Base-by-base conservation (phyloP, 2,113 vertebrate genomes). In the Microtus pennsylvanicus region DNA sequence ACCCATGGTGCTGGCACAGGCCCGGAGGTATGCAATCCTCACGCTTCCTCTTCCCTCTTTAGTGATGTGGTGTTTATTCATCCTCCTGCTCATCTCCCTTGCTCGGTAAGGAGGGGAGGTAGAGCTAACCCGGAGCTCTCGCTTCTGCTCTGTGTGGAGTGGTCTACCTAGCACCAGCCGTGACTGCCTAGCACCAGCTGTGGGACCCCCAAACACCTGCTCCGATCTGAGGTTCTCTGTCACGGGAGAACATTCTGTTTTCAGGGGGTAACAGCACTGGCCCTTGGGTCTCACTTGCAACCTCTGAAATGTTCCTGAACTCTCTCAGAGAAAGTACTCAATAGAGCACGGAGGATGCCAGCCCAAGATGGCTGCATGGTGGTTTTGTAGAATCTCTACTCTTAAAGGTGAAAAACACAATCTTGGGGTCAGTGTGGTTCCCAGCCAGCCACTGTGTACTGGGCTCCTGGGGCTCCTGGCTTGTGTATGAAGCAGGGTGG, bases 271-370 rank as follows among this genome's bases (percentile, higher is more conserved):
- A 9, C 0, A 1, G 7, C 1, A 0, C 0, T 1, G 22, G 3
- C 0, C 6, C 21, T 21, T 17, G 0, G 70, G 24, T 61, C n/a
- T 33, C 1, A 50, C 45, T 10, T 0, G 1, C 0, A 1, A 3
- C 61, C 5, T 22, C 35, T 13, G 26, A 38, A 0, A 5, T 1
- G 3, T 6, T 26, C 45, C 47, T 12, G 5, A 42, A 4, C 58
- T 38, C n/a, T 11, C 13, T n/a, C 70, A 33, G 38, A 52, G 17
- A 14, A 3, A 35, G 22, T 33, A 42, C 38, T 58, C 3, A 0
- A 0, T 0, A 7, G 26, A 75, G 8, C 7, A 0, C 1, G 65
- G 42, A 0, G 21, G 24, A n/a, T 47, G 19, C 0, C 17, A 16
- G 61, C 14, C 55, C 19, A 0, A 17, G 38, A 3, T 1, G 52